These are phyloP conservation scores for Brenthis ino DNA, from an alignment of 2,888 invertebrate genomes.

Conservation along the genomic window DNA sequence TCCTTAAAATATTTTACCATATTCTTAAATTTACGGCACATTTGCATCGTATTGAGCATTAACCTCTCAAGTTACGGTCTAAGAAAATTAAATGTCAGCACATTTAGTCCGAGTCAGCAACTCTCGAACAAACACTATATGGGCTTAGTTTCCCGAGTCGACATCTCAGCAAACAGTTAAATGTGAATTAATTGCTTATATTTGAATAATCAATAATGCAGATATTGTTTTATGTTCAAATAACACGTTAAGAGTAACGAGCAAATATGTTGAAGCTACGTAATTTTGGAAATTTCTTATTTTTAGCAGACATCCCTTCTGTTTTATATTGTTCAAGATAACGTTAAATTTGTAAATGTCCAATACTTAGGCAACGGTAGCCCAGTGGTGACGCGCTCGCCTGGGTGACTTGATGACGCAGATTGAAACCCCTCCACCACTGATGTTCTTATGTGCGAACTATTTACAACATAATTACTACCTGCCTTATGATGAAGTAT, in stretches of 20 bases:
- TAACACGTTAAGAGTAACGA: neutral
- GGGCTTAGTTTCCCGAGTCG: neutral
- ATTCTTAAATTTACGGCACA: constrained; percentile 7
- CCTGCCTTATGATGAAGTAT: too few relatives aligned
- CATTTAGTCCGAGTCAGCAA: constrained; percentile 8
- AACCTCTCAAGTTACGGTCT: neutral
- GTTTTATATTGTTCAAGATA: too few relatives aligned
- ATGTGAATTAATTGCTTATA: constrained; percentile 14
- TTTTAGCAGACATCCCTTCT: too few relatives aligned
- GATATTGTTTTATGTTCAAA: constrained; percentile 7
- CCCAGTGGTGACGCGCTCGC: too few relatives aligned
- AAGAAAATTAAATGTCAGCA: neutral
- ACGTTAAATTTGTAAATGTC: too few relatives aligned
- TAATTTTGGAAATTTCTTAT: too few relatives aligned
- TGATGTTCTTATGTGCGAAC: too few relatives aligned
- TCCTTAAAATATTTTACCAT: neutral
- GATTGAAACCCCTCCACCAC: too few relatives aligned
- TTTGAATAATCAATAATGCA: constrained; percentile 16
- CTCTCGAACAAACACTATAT: constrained; percentile 6
- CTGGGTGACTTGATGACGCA: too few relatives aligned
- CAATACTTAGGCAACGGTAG: too few relatives aligned
- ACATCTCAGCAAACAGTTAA: constrained; percentile 3
- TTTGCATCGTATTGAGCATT: constrained; percentile 4
- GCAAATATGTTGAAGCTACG: neutral
- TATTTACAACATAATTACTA: too few relatives aligned